These are phyloP conservation scores for Tetheella fluctuosa DNA, from an alignment of 2,888 invertebrate species.

Conservation along the genomic window DNA sequence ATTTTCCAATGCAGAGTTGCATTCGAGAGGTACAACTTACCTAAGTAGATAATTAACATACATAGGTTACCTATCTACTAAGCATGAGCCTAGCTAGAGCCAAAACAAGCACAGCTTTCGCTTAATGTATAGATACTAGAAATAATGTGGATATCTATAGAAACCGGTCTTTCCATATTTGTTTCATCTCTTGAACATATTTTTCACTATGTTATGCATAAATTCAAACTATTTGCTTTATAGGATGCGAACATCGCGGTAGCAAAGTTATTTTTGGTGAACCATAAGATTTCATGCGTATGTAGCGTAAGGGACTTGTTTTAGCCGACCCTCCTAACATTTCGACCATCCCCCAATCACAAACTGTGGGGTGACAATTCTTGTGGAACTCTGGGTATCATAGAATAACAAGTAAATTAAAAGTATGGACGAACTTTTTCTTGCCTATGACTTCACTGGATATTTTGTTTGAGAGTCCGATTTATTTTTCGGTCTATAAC, in stretches of 20 bases:
- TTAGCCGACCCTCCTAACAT: constrained; percentile 39
- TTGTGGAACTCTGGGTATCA: constrained; percentile 25
- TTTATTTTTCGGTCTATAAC: too few relatives aligned
- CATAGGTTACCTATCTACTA: neutral
- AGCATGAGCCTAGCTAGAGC: constrained; percentile 12
- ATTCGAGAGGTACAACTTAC: neutral
- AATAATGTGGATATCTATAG: constrained; percentile 11
- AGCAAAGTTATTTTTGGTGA: neutral
- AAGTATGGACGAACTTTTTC: too few relatives aligned
- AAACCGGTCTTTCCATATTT: constrained; percentile 46
- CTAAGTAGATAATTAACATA: neutral
- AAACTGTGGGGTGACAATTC: constrained; percentile 38
- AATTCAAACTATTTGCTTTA: neutral
- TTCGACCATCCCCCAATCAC: constrained; percentile 57
- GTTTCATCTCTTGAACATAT: neutral
- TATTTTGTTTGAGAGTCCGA: too few relatives aligned
- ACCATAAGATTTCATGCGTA: neutral
- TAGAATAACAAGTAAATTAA: too few relatives aligned
- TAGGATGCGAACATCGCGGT: neutral
- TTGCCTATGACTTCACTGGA: too few relatives aligned
- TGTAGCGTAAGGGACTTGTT: neutral
- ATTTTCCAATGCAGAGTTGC: too few relatives aligned
- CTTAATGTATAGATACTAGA: too few relatives aligned
- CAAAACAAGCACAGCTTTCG: constrained; percentile 38
- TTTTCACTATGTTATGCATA: neutral